These are phyloP conservation scores for Holocentrus rufus DNA, from an alignment of 2,797 vertebrate genomes.

Conservation along the genomic window DNA sequence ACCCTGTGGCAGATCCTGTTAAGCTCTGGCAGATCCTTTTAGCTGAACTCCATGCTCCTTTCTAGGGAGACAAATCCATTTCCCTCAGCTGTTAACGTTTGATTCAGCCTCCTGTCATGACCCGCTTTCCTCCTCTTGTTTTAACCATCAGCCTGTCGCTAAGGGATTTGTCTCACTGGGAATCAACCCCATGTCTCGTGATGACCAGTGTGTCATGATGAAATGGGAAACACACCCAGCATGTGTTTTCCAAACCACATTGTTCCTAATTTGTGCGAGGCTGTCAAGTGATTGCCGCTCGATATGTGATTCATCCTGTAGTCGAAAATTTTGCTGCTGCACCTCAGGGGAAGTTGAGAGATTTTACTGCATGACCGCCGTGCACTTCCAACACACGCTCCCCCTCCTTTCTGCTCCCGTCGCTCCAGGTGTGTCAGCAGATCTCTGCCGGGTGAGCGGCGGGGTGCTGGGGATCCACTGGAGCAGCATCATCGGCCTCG, in stretches of 20 bases:
- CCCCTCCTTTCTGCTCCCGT: background rate
- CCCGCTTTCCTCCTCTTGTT: background rate
- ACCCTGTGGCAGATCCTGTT: background rate
- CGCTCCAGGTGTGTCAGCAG: slow-evolving; percentile 68
- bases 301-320: background rate
- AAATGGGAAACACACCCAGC: background rate
- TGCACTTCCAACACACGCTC: background rate
- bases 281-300: background rate
- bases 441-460: slow-evolving; percentile 79
- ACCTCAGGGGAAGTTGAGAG: background rate
- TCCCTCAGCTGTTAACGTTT: background rate
- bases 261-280: too few species aligned
- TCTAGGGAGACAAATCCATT: background rate
- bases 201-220: background rate
- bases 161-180: background rate
- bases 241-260: background rate
- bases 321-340: background rate
- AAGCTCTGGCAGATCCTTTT: slow-evolving; percentile 9
- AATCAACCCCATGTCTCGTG: background rate
- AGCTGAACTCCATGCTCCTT: background rate
- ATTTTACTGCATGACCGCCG: too few species aligned
- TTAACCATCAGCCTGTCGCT: background rate
- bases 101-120: background rate
- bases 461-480: slow-evolving; percentile 83
- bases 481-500: slow-evolving; percentile 76